Evolutionary conservation across 2,888 invertebrate species (phyloP), one percentile per base, ranked within the genome.

Genomic region (Xestia sexstrigata): DNA sequence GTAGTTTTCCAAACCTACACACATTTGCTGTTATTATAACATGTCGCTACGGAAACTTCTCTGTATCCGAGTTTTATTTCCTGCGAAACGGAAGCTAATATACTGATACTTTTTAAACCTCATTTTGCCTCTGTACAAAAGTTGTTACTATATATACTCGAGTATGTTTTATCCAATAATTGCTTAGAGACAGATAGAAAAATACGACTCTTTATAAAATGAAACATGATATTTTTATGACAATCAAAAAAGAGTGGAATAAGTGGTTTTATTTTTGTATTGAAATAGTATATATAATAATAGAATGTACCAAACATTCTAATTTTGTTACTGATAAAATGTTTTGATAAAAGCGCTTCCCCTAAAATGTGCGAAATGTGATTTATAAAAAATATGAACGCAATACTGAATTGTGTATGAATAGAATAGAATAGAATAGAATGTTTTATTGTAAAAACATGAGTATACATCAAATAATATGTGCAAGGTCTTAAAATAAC

Each of bases 31-130:
- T 52, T 63, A 30, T 47, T 47, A 63, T 13, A 62, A 35, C 23
- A 78, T 23, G 13, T 49, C 39, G 30, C 45, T 60, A 55, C 66
- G 13, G n/a, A 68, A 79, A n/a, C 26, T 67, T 55, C 23, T 55
- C 70, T 39, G 39, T 49, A 77, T 63, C 35, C 39, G 26, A 76
- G 74, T 69, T 70, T 66, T 69, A 73, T 58, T 75, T 80, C 76
- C 49, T 39, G n/a, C 4, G 8, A 49, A 81, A 69, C 62, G 66
- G 55, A 80, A 84, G 62, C 23, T 62, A 62, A 72, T 49, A 84
- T 62, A 72, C 55, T 20, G 69, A 62, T 75, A 66, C 35, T 45
- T 76, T 66, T 66, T 71, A 35, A 65, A 70, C 26, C n/a, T 58
- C 13, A 15, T 23, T 23, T 80, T 52, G 42, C 23, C 17, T 62